A percentile compares a stretch with the other conserved stretches of the same genome.
These are phyloP conservation scores for Phymorhynchus buccinoides DNA, from an alignment of 1,140 invertebrate genomes.

Conservation along the genomic window DNA sequence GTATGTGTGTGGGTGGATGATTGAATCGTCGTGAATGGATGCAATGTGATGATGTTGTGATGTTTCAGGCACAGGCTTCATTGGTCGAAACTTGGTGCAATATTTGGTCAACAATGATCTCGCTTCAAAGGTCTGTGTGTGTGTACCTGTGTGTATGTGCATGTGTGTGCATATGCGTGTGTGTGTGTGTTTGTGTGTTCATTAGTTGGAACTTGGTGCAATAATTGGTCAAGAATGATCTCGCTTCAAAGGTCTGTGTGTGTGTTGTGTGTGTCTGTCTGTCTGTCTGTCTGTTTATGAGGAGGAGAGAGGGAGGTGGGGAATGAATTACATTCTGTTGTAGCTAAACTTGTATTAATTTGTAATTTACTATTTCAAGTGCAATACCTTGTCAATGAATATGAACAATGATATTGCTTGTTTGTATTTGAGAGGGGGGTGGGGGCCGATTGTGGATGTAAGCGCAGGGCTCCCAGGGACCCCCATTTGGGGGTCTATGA, in stretches of 20 bases:
- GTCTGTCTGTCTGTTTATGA: too few species aligned
- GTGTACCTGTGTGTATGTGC: not conserved
- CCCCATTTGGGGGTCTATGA: too few species aligned
- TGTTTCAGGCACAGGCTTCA: conserved; percentile 89
- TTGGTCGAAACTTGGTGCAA: conserved; percentile 89
- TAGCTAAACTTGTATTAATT: not conserved
- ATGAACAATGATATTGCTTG: not conserved
- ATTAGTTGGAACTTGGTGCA: too few species aligned
- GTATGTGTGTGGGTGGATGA: too few species aligned
- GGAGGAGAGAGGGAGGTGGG: too few species aligned
- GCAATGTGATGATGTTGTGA: too few species aligned
- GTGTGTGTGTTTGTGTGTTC: not conserved
- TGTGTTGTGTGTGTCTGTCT: not conserved
- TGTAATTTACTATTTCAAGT: not conserved
- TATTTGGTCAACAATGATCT: conserved; percentile 86
- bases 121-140: conserved; percentile 75
- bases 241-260: conserved; percentile 77
- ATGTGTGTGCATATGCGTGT: not conserved
- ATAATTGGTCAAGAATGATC: conserved; percentile 85
- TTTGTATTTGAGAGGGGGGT: not conserved
- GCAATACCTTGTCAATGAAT: not conserved
- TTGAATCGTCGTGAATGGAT: too few species aligned
- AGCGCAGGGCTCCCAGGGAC: too few species aligned
- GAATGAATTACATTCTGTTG: too few species aligned
- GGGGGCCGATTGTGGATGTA: too few species aligned